Base-by-base conservation (phyloP, 2,888 invertebrate genomes). In the Epicampocera succincta region DNA sequence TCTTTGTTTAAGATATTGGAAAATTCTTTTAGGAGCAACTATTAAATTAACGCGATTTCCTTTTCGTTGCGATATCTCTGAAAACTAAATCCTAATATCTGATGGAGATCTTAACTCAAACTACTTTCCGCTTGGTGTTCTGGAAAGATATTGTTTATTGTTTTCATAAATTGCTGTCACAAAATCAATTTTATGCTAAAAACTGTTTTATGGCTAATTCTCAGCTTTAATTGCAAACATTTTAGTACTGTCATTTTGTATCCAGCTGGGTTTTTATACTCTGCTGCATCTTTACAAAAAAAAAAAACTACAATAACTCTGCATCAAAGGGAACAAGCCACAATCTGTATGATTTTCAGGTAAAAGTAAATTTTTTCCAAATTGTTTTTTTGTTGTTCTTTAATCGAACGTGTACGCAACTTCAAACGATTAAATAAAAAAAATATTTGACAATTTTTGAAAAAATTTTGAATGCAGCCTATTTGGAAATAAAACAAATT, bases 211-310 rank as follows among this genome's bases (percentile, higher is more conserved):
- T 9, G 33, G 1, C 60, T 46, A 60, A 73, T 79, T 73, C 72
- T 68, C 21, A 46, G 2, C 8, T 52, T 46, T 65, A 78, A 66
- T 72, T 72, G 52, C 50, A 60, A 38, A 66, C 56, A 29, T 66
- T 66, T 38, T 8, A 25, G 25, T n/a, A 61, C 42, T 40, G 15
- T 46, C 5, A 38, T 29, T 17, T 3, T 9, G 29, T 17, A 13
- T 66, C 80, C 80, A 80, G 80, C 80, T 80, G 80, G 42, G 65
- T 54, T 54, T 75, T 80, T 71, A 38, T 77, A 15, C 54, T 9
- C 17, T n/a, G n/a, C 46, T 15, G 63, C 38, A 50, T 72, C 44
- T 46, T 54, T 42, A 19, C 46, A 50, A 60, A 33, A 52, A 63
- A 72, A 33, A 19, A 13, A 2, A 19, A 15, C 11, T 6, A 1